These are phyloP conservation scores for Brachionus calyciflorus DNA, from an alignment of 1,140 invertebrate genomes.

Conservation along the genomic window DNA sequence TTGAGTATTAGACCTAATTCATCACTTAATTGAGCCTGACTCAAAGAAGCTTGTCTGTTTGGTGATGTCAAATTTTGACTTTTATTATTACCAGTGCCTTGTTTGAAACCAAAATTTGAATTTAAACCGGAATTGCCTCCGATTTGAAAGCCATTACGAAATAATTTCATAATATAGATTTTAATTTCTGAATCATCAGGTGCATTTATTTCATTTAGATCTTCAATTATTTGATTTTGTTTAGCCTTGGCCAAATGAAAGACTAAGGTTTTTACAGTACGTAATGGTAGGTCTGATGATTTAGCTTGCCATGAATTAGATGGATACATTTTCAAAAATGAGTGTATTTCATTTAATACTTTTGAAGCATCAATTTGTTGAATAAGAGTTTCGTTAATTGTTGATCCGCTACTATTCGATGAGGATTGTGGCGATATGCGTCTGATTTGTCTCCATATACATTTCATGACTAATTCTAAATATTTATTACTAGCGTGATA, in stretches of 20 bases:
- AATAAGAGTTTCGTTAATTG: conserved; percentile 16
- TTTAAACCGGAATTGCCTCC: neutral
- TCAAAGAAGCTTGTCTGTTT: neutral
- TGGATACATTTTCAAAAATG: conserved; percentile 42
- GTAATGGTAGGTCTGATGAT: conserved; percentile 27
- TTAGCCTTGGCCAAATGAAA: conserved; percentile 24
- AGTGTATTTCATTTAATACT: conserved; percentile 45
- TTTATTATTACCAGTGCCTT: conserved; percentile 4
- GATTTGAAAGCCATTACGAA: conserved; percentile 39
- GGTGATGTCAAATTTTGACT: conserved; percentile 11
- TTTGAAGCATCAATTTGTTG: conserved; percentile 22
- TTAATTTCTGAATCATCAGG: conserved; percentile 4
- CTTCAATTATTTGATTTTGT: conserved; percentile 22
- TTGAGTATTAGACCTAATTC: conserved; percentile 14
- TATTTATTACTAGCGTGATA: conserved; percentile 20
- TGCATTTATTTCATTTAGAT: conserved; percentile 7
- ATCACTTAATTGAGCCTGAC: conserved; percentile 17
- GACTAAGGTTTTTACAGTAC: conserved; percentile 28
- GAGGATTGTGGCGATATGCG: conserved; percentile 32
- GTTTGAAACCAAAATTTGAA: neutral
- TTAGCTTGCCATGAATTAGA: conserved; percentile 2
- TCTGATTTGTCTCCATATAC: conserved; percentile 42
- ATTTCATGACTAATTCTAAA: conserved; percentile 46
- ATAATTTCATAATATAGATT: conserved; percentile 38
- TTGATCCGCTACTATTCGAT: neutral